phyloP scores from a whole-genome alignment of 2,888 invertebrate genomes.

The Cephus pulcher region DNA sequence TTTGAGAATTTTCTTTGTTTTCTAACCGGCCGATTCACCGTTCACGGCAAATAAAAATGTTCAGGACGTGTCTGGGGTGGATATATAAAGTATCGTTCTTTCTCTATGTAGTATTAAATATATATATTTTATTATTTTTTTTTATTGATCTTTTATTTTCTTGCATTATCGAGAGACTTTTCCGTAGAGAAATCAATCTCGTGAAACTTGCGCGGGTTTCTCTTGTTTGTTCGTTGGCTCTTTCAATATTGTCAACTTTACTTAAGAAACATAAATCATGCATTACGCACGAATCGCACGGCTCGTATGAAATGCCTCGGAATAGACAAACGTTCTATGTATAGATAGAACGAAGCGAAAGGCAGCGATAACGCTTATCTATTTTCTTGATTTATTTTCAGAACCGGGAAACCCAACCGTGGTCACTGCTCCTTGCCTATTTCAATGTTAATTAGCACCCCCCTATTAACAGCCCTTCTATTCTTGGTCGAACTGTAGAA shows the following conservation, averaged over 20 bases:
- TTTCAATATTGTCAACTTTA: not conserved
- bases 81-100: not conserved
- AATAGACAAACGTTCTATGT: slow-evolving; percentile 41
- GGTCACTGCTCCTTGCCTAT: slow-evolving; percentile 53
- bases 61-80: not conserved
- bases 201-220: not conserved
- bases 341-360: slow-evolving; percentile 53
- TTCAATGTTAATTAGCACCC: slow-evolving; percentile 59
- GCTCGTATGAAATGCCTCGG: slow-evolving; percentile 17
- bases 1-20: not conserved
- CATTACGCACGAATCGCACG: not conserved
- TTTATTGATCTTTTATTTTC: not conserved
- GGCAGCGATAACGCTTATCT: slow-evolving; percentile 60
- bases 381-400: slow-evolving; percentile 58
- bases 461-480: slow-evolving; percentile 26
- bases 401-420: slow-evolving; percentile 53
- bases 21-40: not conserved
- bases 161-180: not conserved
- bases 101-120: not conserved
- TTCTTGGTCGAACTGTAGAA: slow-evolving; percentile 47
- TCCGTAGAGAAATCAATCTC: not conserved
- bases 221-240: not conserved
- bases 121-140: not conserved
- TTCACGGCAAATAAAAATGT: not conserved
- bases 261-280: not conserved